Percentiles rank a stretch among this genome's conserved stretches.
phyloP scores from a whole-genome alignment of 2,888 invertebrate species.

The Gibbula magus region DNA sequence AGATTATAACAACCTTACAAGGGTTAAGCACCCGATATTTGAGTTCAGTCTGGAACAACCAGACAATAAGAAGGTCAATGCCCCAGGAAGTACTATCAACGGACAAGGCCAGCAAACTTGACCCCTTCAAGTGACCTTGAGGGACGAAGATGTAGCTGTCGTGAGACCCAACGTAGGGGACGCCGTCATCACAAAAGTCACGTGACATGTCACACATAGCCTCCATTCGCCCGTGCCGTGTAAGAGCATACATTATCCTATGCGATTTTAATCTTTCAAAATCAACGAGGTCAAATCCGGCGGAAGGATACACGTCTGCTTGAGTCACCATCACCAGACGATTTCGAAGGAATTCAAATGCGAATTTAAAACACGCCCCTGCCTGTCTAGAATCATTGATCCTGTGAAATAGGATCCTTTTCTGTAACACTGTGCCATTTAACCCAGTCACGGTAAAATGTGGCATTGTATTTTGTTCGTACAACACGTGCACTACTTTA shows the following conservation, averaged over 20 bases:
- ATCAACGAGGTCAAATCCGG: constrained; percentile 21
- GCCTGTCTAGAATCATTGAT: neutral
- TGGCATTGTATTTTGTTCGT: neutral
- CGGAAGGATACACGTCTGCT: constrained; percentile 26
- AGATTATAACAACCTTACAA: constrained; percentile 26
- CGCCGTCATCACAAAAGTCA: constrained; percentile 20
- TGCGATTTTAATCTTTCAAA: neutral
- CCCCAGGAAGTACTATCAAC: constrained; percentile 8
- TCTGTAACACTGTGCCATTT: neutral
- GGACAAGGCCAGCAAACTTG: neutral
- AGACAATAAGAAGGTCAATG: constrained; percentile 19
- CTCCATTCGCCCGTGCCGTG: constrained; percentile 22
- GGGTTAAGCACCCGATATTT: constrained; percentile 26
- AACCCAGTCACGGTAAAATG: neutral
- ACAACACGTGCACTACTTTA: neutral
- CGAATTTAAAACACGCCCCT: neutral
- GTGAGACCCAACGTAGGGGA: constrained; percentile 23
- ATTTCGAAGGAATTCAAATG: neutral
- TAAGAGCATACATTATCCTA: constrained; percentile 22
- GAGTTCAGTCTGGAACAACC: constrained; percentile 22
- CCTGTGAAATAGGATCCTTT: constrained; percentile 9
- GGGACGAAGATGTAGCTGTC: constrained; percentile 30
- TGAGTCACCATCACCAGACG: constrained; percentile 24
- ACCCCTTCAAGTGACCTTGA: neutral
- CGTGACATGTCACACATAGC: constrained; percentile 26